Evolutionary conservation across 2,113 vertebrate genomes (phyloP).

Genomic region (Microcebus lehilahytsara): DNA sequence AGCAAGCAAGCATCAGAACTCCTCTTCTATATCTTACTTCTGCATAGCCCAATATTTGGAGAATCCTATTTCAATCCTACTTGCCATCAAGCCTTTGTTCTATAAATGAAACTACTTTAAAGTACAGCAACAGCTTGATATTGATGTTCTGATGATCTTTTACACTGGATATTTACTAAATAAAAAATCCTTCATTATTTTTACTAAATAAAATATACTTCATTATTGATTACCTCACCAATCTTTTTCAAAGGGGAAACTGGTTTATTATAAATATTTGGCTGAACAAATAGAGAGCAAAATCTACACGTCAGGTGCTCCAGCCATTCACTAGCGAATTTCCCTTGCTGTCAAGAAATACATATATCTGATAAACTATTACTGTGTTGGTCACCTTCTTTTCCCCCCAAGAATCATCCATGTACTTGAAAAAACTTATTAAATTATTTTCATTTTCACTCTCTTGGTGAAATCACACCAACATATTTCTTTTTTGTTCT

Average conservation of each 20-base stretch:
- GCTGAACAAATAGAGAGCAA: background rate
- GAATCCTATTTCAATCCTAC: background rate
- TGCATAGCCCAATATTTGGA: background rate
- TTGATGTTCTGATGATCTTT: background rate
- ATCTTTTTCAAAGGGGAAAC: slow-evolving; percentile 21
- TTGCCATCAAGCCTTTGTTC: background rate
- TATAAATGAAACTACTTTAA: background rate
- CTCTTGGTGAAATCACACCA: background rate
- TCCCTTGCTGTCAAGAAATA: background rate
- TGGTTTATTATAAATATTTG: background rate
- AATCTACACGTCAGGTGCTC: background rate
- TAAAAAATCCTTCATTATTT: background rate
- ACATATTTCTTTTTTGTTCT: background rate
- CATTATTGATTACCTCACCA: background rate
- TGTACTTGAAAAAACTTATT: background rate
- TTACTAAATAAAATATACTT: slow-evolving; percentile 21
- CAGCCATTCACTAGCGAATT: background rate
- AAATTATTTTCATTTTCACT: background rate
- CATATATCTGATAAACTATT: background rate
- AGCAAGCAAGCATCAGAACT: background rate
- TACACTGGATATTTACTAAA: background rate
- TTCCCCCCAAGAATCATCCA: background rate
- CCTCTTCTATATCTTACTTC: background rate
- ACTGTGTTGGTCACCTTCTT: background rate
- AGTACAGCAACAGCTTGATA: background rate